These are phyloP conservation scores for Malacoraja senta DNA, from an alignment of 2,797 vertebrate genomes.

Conservation along the genomic window DNA sequence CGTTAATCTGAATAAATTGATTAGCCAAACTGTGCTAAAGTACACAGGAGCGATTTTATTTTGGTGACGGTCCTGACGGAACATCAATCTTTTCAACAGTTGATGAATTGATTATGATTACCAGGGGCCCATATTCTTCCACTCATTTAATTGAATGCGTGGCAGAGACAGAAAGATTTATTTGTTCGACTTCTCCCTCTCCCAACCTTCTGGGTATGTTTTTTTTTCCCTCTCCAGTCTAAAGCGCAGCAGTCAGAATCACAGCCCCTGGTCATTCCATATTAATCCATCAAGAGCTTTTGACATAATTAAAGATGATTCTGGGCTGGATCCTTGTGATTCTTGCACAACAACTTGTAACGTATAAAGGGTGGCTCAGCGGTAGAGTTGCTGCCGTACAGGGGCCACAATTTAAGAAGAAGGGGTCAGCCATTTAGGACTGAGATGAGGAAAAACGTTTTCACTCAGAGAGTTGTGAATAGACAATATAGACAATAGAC, in stretches of 20 bases:
- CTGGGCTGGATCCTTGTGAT: too few relatives aligned
- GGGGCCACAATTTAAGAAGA: too few relatives aligned
- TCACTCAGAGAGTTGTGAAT: too few relatives aligned
- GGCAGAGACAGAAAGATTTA: constrained; percentile 4
- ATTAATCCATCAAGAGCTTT: not conserved
- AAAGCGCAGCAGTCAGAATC: constrained; percentile 4
- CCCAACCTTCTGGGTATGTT: not conserved
- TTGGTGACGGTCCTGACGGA: not conserved
- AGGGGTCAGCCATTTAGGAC: too few relatives aligned
- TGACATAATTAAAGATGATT: too few relatives aligned
- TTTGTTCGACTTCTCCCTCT: not conserved
- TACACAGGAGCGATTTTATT: not conserved
- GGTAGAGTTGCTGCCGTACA: too few relatives aligned
- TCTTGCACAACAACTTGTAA: too few relatives aligned
- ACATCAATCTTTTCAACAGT: not conserved
- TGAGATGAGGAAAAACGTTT: too few relatives aligned
- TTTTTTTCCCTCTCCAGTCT: not conserved
- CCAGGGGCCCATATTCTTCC: not conserved
- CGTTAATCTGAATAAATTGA: not conserved
- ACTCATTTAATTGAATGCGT: constrained; percentile 14
- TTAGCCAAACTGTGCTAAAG: not conserved
- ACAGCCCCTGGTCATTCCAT: not conserved
- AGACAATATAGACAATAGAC: too few relatives aligned
- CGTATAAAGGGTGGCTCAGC: too few relatives aligned
- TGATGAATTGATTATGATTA: constrained; percentile 21